Base-by-base conservation (phyloP, 2,888 invertebrate genomes). In the Napeogenes sylphis region DNA sequence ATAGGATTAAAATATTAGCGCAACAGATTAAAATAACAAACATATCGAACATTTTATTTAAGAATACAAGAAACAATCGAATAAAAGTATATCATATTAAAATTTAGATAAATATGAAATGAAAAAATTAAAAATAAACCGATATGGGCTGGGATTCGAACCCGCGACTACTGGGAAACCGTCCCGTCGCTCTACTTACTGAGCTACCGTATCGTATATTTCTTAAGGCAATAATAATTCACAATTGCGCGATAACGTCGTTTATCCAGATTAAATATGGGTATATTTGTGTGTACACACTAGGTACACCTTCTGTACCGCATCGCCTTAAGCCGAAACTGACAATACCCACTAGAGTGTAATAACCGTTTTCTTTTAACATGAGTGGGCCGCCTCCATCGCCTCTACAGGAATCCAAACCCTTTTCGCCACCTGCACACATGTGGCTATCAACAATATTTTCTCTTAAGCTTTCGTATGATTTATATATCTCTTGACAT, bases 371-470 rank as follows among this genome's bases (percentile, higher is more conserved):
- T 3, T 64, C 61, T 21, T 68, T 67, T 54, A 80, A 82, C 78
- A 90, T 82, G 4, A 94, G 83, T 0, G 95, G 94, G 0, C 95
- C 94, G 0, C 95, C 94, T 30, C 93, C 93, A 71, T 94, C 94
- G 0, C 94, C 94, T 0, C 84, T 80, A 71, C 94, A 95, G 0
- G 94, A 93, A 75, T 94, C 94, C 62, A 90, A 85, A 5, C 86
- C 87, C n/a, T 76, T 76, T 5, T 80, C 77, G 0, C 92, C 92
- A 1, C 92, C 92, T 42, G 78, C 77, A 59, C 78, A 79, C 3
- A 79, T 65, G 8, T 75, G 74, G n/a, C 65, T 68, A 2, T 73
- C 71, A 10, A 58, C 70, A 61, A 71, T 69, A 6, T 59, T 59
- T 38, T 59, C 13, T 57, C 30, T 32, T 59, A 38, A 32, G 4